phyloP scores from a whole-genome alignment of 2,113 vertebrate species.

The Pardalotus punctatus region DNA sequence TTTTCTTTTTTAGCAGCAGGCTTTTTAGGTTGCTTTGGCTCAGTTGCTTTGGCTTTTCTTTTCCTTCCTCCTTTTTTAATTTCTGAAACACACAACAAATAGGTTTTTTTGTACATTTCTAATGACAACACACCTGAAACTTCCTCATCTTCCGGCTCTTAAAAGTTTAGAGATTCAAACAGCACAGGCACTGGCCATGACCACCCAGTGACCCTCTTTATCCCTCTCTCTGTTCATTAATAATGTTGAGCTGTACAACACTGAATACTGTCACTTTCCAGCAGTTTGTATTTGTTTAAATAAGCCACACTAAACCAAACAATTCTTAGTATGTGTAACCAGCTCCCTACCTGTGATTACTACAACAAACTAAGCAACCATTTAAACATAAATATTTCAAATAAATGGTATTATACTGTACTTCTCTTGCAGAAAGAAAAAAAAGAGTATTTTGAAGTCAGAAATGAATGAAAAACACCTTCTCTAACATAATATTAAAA shows the following conservation, averaged over 20 bases:
- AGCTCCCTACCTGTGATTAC: neutral
- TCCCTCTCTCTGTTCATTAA: neutral
- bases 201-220: neutral
- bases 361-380: neutral
- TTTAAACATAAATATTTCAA: neutral
- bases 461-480: neutral
- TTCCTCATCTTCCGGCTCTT: neutral
- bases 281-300: neutral
- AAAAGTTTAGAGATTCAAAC: neutral
- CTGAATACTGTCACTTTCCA: neutral
- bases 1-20: constrained; percentile 67
- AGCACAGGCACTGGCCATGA: neutral
- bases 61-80: constrained; percentile 80
- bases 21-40: constrained; percentile 72
- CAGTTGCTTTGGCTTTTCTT: constrained; percentile 78
- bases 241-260: neutral
- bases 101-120: neutral
- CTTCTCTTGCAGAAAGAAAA: neutral
- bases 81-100: constrained; percentile 69
- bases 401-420: neutral
- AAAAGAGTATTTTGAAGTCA: neutral
- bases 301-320: neutral
- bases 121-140: neutral
- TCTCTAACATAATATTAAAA: neutral
- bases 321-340: neutral